Base-by-base conservation (phyloP, 2,888 invertebrate species). In the Azorinus chamasolen region DNA sequence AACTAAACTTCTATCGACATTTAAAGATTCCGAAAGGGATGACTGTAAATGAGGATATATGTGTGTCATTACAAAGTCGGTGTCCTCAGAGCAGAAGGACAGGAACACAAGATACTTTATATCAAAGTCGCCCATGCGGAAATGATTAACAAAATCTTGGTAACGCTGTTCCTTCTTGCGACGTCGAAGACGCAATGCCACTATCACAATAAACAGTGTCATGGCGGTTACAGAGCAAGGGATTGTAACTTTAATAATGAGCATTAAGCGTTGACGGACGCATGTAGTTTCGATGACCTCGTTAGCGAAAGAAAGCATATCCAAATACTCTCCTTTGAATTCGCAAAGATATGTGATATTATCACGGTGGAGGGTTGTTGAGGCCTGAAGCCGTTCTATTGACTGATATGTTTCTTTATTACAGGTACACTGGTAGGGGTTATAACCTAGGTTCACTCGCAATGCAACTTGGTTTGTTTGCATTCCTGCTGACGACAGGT, bases 31-130 rank as follows among this genome's bases (percentile, higher is more conserved):
- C n/a, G 46, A 45, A 2, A 43, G 37, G 22, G 32, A 45, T 14
- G 55, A 37, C 25, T 45, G 55, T 46, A 65, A 37, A 20, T 39
- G 25, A 20, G 65, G 65, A 22, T 48, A 65, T 25, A 65, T 46
- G 8, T 65, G 32, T 39, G 55, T 46, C 18, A 65, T 45, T 1
- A 65, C 65, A 24, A 37, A 27, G 37, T 65, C 57, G 1, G 48
- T 57, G 22, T 65, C 65, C 32, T 65, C 65, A 25, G 45, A 55
- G 46, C 65, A 65, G 27, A 55, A 65, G 6, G 65, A 65, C 6
- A 65, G 27, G 32, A 65, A 65, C 6, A 55, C 48, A 20, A 65
- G 43, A 48, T 46, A 45, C 16, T 45, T 65, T 1, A 46, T 22
- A 24, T 55, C 45, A 1, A 37, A 20, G n/a, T 37, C 32, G 37